Evolutionary conservation across 2,888 invertebrate species (phyloP).

Genomic region (Ditula angustiorana): DNA sequence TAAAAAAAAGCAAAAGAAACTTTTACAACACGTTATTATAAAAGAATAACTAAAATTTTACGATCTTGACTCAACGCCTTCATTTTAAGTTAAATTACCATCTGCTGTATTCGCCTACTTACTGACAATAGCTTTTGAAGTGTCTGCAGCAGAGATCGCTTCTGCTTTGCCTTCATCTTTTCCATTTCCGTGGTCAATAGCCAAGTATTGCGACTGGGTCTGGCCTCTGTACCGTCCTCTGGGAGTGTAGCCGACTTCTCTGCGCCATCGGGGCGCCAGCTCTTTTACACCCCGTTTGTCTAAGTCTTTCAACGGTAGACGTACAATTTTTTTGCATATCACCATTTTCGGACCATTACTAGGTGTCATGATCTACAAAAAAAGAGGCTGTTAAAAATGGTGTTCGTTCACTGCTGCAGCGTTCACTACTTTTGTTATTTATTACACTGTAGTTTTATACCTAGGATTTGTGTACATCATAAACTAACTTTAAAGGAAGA

Average conservation of each 20-base stretch:
- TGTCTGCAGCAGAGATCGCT: conserved; percentile 90
- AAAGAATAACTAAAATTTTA: no score
- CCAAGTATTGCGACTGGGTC: conserved; percentile 94
- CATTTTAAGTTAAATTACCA: background rate
- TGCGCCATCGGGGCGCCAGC: conserved; percentile 45
- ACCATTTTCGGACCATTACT: background rate
- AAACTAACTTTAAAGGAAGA: no score
- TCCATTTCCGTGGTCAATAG: conserved; percentile 78
- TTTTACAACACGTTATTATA: no score
- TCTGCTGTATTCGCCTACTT: conserved; percentile 66
- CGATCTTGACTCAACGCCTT: no score
- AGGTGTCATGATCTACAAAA: conserved; percentile 14
- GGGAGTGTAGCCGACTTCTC: conserved; percentile 55
- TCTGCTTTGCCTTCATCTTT: conserved; percentile 92
- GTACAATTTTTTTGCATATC: conserved; percentile 17
- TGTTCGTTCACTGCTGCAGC: no score
- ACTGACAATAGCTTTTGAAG: conserved; percentile 90
- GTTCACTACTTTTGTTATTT: no score
- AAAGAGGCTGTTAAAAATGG: background rate
- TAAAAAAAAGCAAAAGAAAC: conserved; percentile 53
- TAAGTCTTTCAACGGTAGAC: conserved; percentile 4
- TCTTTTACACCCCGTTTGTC: conserved; percentile 5
- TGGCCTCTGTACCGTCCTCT: conserved; percentile 88
- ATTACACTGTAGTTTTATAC: no score
- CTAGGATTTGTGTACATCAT: no score